Percentiles rank a stretch among this genome's conserved stretches.
phyloP scores from a whole-genome alignment of 2,888 invertebrate genomes.

The Archips xylosteana region DNA sequence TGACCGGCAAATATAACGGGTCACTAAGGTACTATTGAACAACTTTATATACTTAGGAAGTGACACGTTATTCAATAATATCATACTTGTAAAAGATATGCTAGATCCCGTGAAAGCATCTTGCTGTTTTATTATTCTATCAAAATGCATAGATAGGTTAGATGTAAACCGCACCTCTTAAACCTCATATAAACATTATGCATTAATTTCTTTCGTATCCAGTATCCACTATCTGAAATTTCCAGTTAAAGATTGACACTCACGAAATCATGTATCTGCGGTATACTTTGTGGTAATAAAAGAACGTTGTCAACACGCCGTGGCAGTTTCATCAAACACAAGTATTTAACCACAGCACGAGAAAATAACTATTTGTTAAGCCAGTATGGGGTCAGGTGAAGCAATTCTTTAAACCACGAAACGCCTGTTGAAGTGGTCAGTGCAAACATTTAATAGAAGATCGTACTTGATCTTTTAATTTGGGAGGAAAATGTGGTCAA shows the following conservation, averaged over 20 bases:
- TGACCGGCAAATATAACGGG: too few relatives aligned
- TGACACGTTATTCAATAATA: too few relatives aligned
- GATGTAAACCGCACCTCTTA: too few relatives aligned
- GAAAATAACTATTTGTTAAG: conserved; percentile 7
- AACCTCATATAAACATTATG: too few relatives aligned
- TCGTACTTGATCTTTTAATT: background rate
- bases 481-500: background rate
- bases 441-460: background rate
- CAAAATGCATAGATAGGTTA: too few relatives aligned
- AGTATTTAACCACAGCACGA: conserved; percentile 16
- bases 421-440: background rate
- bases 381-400: conserved; percentile 12
- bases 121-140: too few relatives aligned
- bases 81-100: too few relatives aligned
- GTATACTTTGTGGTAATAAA: conserved; percentile 1
- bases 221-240: background rate
- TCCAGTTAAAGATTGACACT: background rate
- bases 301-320: conserved; percentile 1
- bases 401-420: conserved; percentile 8
- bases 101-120: too few relatives aligned
- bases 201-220: background rate
- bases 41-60: too few relatives aligned
- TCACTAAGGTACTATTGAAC: too few relatives aligned
- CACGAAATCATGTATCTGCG: background rate
- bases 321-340: conserved; percentile 17